Percentiles rank a stretch among this genome's conserved stretches.
phyloP scores from a whole-genome alignment of 2,888 invertebrate genomes.

The Mantis religiosa region DNA sequence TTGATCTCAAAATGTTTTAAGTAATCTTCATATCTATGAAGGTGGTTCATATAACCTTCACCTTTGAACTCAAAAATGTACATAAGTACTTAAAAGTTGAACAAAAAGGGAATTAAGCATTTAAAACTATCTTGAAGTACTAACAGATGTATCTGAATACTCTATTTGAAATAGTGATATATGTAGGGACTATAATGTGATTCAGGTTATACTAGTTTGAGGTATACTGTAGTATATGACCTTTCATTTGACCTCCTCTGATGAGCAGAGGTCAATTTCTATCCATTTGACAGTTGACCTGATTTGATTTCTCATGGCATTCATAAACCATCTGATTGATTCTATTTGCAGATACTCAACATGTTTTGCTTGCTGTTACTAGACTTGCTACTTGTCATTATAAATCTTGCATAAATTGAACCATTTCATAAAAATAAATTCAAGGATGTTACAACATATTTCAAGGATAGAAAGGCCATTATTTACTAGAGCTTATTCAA shows the following conservation, averaged over 20 bases:
- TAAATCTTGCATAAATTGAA: background rate
- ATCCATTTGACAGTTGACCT: slow-evolving; percentile 6
- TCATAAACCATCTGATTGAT: background rate
- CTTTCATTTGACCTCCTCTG: background rate
- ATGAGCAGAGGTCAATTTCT: slow-evolving; percentile 6
- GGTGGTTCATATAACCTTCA: too few species aligned
- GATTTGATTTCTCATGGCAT: background rate
- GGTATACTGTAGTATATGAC: slow-evolving; percentile 6
- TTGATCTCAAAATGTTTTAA: too few species aligned
- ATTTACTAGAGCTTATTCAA: background rate
- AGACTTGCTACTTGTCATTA: background rate
- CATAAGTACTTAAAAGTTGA: too few species aligned
- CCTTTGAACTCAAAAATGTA: too few species aligned
- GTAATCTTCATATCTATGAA: too few species aligned
- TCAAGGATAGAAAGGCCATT: background rate
- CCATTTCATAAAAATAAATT: background rate
- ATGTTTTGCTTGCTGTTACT: background rate
- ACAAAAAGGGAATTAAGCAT: too few species aligned
- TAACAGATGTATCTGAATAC: too few species aligned
- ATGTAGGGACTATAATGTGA: background rate
- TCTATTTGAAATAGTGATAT: too few species aligned
- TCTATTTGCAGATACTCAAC: background rate
- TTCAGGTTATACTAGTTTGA: background rate
- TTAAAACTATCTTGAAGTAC: too few species aligned
- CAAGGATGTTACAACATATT: background rate